Base-by-base conservation (phyloP, 2,113 vertebrate species). In the Percina caprodes region DNA sequence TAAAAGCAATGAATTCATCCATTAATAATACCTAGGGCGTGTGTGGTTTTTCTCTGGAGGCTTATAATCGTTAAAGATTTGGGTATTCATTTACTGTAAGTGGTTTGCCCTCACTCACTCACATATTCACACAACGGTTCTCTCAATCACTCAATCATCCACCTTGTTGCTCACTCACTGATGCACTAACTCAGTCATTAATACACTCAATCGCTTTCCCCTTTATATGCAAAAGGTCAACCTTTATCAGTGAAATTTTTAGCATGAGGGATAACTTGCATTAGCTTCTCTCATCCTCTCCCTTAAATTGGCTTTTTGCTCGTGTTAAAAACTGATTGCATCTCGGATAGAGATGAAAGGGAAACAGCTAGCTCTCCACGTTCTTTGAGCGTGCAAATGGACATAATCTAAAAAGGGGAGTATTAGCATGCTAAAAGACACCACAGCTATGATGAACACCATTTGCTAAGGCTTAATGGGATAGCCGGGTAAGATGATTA, bases 361-460 rank as follows among this genome's bases (percentile, higher is more conserved):
- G 83, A 81, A 84, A 75, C 79, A 67, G 80, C 88, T 59, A 73
- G 77, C 84, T 49, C 81, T 73, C 72, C 67, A 2, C 23, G 52
- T 84, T 78, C 77, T 76, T 67, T 80, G 76, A 88, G 88, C 81
- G 71, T 90, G 88, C 82, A 90, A 93, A 89, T 93, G 89, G 87
- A 80, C 86, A 76, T 91, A 70, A 91, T 91, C 83, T 87, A 86
- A 91, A 90, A 92, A 83, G 80, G 35, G 60, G 65, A 82, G 80
- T 75, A 91, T 94, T 93, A 93, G 92, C 92, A 94, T 89, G 92
- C 83, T 92, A 88, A 94, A 89, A 89, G 89, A 90, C 84, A 82
- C 82, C 85, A 77, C 79, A 55, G 86, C 79, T 73, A 80, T 81
- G 83, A 90, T 89, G 88, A 94, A 91, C 76, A 71, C 70, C 86